A percentile compares a stretch with the other conserved stretches of the same genome.
Evolutionary conservation across 1,140 invertebrate species (phyloP).

Genomic region (Drosophila ercepeae): DNA sequence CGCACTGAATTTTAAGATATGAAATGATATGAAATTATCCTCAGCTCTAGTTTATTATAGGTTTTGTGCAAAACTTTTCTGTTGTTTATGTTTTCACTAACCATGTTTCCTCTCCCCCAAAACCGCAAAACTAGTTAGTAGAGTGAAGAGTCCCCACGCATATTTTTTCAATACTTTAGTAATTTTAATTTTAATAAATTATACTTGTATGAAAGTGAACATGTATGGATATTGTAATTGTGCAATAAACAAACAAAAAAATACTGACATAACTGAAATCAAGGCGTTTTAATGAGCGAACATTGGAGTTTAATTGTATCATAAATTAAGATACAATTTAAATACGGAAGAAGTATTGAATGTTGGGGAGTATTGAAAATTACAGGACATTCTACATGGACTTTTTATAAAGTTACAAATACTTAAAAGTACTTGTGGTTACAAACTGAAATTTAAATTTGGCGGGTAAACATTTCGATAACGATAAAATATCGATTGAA

Average conservation of each 20-base stretch:
- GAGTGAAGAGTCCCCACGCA: slow-evolving; percentile 45
- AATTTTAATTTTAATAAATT: slow-evolving; percentile 77
- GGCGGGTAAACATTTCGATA: neutral
- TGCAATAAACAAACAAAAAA: slow-evolving; percentile 79
- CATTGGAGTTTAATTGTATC: no score
- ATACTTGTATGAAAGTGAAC: slow-evolving; percentile 80
- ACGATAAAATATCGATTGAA: neutral
- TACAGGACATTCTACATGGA: neutral
- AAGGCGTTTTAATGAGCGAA: neutral
- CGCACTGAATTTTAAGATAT: slow-evolving; percentile 51
- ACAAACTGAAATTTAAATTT: neutral
- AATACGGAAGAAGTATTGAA: no score
- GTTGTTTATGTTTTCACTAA: slow-evolving; percentile 77
- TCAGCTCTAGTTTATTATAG: slow-evolving; percentile 52
- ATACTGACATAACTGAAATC: slow-evolving; percentile 71
- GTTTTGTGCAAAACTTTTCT: slow-evolving; percentile 56
- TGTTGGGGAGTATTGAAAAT: no score
- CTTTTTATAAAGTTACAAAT: neutral
- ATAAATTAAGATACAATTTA: no score
- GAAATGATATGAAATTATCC: slow-evolving; percentile 44
- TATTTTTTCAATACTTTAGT: slow-evolving; percentile 74
- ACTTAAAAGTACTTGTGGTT: no score
- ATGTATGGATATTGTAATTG: slow-evolving; percentile 83
- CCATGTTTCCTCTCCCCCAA: slow-evolving; percentile 11
- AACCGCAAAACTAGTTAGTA: slow-evolving; percentile 40